These are phyloP conservation scores for Metaphire vulgaris DNA, from an alignment of 1,140 invertebrate genomes.

Conservation along the genomic window DNA sequence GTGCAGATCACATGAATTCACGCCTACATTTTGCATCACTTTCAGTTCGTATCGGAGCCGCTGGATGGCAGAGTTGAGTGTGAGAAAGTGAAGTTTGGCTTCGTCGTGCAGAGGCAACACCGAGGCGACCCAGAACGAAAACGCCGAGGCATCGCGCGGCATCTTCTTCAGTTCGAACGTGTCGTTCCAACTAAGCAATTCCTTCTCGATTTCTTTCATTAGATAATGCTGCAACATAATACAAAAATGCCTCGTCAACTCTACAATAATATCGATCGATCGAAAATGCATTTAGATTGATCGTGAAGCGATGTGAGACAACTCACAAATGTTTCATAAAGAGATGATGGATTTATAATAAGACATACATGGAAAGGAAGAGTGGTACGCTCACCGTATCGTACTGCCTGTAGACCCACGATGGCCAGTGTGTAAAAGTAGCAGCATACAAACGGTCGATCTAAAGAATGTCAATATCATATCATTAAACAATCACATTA, in stretches of 20 bases:
- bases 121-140: conserved; percentile 72
- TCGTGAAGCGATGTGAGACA: too few relatives aligned
- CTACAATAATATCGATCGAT: too few relatives aligned
- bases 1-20: too few relatives aligned
- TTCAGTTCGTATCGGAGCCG: conserved; percentile 62
- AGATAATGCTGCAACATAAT: conserved; percentile 40
- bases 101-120: conserved; percentile 63
- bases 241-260: too few relatives aligned
- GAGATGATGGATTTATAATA: too few relatives aligned
- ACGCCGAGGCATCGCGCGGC: conserved; percentile 61
- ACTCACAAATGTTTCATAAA: too few relatives aligned
- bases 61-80: conserved; percentile 61
- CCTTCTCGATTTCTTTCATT: conserved; percentile 42
- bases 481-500: neutral
- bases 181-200: conserved; percentile 50
- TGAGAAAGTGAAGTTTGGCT: conserved; percentile 59
- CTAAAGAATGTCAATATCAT: conserved; percentile 32
- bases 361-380: too few relatives aligned
- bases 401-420: conserved; percentile 65
- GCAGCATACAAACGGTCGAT: conserved; percentile 48
- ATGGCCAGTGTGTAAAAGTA: conserved; percentile 54
- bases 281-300: too few relatives aligned
- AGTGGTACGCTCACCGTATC: conserved; percentile 58
- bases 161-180: conserved; percentile 46
- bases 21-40: conserved; percentile 58